Percentiles rank a stretch among this genome's conserved stretches.
Conservation (phyloP, 2,888 invertebrate species). For the Myathropa florea region DNA sequence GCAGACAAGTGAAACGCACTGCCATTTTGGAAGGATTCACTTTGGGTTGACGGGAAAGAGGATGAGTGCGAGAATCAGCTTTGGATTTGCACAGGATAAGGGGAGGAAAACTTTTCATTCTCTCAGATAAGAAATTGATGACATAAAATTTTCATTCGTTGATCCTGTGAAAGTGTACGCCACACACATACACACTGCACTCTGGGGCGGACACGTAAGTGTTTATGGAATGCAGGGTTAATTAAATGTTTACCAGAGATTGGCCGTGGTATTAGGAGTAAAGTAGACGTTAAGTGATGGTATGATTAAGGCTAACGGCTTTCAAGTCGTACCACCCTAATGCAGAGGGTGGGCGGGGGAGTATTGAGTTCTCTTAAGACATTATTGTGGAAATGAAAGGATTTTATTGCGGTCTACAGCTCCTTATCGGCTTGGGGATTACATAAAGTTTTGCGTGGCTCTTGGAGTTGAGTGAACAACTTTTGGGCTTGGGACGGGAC, state of each 20-base stretch:
- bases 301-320: constrained; percentile 35
- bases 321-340: background rate
- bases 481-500: background rate
- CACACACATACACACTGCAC: constrained; percentile 3
- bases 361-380: background rate
- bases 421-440: background rate
- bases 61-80: background rate
- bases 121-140: constrained; percentile 65
- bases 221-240: constrained; percentile 55
- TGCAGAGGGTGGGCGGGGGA: background rate
- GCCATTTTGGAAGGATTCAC: constrained; percentile 26
- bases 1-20: constrained; percentile 27
- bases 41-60: constrained; percentile 1
- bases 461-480: background rate
- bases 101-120: constrained; percentile 32
- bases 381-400: background rate
- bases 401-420: background rate
- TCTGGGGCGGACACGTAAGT: constrained; percentile 33
- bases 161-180: constrained; percentile 22
- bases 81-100: background rate
- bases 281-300: constrained; percentile 38
- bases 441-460: background rate
- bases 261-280: background rate
- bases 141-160: constrained; percentile 60
- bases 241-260: constrained; percentile 55